These are phyloP conservation scores for Etia nguti DNA, from an alignment of 2,113 vertebrate species.

Conservation along the genomic window DNA sequence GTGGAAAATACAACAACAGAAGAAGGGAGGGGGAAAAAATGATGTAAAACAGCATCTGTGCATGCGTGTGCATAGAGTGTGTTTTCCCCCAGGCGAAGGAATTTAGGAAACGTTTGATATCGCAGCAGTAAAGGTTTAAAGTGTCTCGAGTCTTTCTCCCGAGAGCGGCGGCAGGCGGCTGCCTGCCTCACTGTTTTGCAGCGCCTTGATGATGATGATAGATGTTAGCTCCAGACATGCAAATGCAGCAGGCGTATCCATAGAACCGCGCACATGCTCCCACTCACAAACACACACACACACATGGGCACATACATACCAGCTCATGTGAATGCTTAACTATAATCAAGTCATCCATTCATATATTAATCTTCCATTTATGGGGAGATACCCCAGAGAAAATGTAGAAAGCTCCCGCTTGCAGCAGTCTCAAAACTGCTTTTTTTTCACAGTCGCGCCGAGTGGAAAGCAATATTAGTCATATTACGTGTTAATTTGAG, in stretches of 20 bases:
- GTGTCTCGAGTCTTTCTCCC: constrained; percentile 38
- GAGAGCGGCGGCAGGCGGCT: constrained; percentile 8
- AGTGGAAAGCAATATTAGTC: constrained; percentile 28
- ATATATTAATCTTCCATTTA: constrained; percentile 50
- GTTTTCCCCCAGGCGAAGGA: constrained; percentile 31
- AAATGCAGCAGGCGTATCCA: constrained; percentile 58
- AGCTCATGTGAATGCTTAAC: constrained; percentile 35
- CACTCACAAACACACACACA: background rate
- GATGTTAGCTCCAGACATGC: constrained; percentile 67
- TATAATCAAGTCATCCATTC: constrained; percentile 49
- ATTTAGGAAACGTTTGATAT: constrained; percentile 61
- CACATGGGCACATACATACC: background rate
- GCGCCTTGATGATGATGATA: constrained; percentile 70
- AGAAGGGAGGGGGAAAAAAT: background rate
- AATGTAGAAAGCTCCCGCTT: constrained; percentile 6
- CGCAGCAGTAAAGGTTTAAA: constrained; percentile 47
- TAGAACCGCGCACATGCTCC: background rate
- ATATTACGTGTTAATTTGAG: constrained; percentile 20
- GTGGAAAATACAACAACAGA: constrained; percentile 1
- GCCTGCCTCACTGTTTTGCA: constrained; percentile 55
- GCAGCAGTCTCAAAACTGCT: constrained; percentile 10
- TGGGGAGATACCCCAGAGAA: constrained; percentile 25
- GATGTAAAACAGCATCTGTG: constrained; percentile 12
- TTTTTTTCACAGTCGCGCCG: background rate
- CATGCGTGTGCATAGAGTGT: background rate